A percentile compares a stretch with the other conserved stretches of the same genome.
These are phyloP conservation scores for Reticulitermes lucifugus DNA, from an alignment of 2,888 invertebrate genomes.

Conservation along the genomic window DNA sequence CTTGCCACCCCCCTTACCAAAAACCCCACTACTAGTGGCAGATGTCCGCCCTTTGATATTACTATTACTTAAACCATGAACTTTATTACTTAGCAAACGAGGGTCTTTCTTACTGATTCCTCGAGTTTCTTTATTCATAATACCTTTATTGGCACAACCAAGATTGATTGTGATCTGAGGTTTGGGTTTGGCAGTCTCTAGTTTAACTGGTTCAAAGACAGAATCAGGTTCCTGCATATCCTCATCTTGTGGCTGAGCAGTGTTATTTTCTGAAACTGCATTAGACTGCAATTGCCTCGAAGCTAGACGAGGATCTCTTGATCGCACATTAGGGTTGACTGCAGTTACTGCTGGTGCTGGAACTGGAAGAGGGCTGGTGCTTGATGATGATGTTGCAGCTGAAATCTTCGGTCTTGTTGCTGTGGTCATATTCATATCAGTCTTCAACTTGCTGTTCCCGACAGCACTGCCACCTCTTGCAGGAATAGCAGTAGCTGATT, in stretches of 20 bases:
- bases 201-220: conserved; percentile 47
- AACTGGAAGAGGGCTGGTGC: neutral
- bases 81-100: conserved; percentile 60
- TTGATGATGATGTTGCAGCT: neutral
- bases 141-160: conserved; percentile 61
- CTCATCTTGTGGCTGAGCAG: conserved; percentile 1
- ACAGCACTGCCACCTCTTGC: conserved; percentile 10
- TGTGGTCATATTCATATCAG: neutral
- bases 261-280: conserved; percentile 34
- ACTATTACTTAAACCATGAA: conserved; percentile 51
- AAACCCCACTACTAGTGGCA: conserved; percentile 40
- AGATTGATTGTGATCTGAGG: conserved; percentile 54
- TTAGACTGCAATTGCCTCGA: conserved; percentile 43
- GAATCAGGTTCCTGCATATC: conserved; percentile 37
- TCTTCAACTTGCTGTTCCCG: conserved; percentile 38
- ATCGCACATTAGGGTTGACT: conserved; percentile 53
- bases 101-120: conserved; percentile 62
- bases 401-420: conserved; percentile 37
- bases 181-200: conserved; percentile 54
- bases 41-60: conserved; percentile 58
- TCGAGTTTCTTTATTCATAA: conserved; percentile 61
- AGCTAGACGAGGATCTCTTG: conserved; percentile 63
- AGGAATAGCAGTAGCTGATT: conserved; percentile 23
- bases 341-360: conserved; percentile 59
- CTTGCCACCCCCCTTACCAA: conserved; percentile 43